phyloP scores from a whole-genome alignment of 2,797 vertebrate genomes.

The Passerculus sandwichensis region DNA sequence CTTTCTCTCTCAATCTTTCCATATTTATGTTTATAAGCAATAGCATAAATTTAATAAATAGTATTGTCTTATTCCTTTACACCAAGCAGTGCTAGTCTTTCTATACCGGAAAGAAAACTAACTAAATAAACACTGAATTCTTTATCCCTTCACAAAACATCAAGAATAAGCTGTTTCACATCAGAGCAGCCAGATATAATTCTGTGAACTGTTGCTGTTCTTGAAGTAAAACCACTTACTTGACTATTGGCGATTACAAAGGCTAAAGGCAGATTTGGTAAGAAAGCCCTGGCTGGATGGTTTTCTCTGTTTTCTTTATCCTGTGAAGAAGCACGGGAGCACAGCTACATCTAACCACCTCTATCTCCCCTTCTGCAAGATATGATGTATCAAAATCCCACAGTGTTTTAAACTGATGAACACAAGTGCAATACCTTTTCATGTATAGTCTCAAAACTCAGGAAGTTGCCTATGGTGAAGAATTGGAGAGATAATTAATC shows the following conservation, averaged over 20 bases:
- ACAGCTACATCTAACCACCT: background rate
- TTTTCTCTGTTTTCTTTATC: background rate
- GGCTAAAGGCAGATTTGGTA: background rate
- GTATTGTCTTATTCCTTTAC: background rate
- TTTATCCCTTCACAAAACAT: background rate
- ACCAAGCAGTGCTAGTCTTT: background rate
- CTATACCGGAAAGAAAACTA: background rate
- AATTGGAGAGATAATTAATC: slow-evolving; percentile 68
- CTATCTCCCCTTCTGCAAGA: background rate
- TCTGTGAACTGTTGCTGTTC: background rate
- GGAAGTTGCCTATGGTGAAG: slow-evolving; percentile 54
- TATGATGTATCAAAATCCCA: background rate
- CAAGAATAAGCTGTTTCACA: background rate
- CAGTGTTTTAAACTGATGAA: background rate
- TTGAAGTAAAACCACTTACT: background rate
- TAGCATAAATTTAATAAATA: slow-evolving; percentile 29
- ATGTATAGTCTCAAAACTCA: slow-evolving; percentile 11
- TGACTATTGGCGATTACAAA: background rate
- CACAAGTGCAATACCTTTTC: background rate
- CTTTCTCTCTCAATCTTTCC: background rate
- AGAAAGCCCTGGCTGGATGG: background rate
- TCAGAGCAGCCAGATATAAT: background rate
- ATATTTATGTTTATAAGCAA: background rate
- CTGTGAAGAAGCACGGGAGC: background rate
- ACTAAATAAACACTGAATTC: background rate